Conservation (phyloP, 2,888 invertebrate species). For the Heliconius sara region DNA sequence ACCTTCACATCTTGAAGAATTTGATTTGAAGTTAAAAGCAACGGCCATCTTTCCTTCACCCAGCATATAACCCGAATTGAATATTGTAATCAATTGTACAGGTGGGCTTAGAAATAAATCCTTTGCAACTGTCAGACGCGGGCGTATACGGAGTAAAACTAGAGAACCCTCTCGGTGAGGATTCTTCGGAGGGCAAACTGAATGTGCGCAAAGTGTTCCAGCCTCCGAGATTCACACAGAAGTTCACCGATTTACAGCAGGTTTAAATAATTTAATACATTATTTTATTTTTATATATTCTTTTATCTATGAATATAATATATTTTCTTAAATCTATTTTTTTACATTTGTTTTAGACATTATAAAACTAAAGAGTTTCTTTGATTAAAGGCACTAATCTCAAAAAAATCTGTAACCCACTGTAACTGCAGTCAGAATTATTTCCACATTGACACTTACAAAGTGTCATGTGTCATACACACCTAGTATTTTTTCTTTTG, state of each 20-base stretch:
- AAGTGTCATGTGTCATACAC: not conserved
- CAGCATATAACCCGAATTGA: too few species aligned
- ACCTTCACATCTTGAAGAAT: too few species aligned
- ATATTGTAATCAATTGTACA: slow-evolving; percentile 52
- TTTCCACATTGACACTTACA: not conserved
- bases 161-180: slow-evolving; percentile 90
- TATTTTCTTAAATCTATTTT: too few species aligned
- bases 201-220: slow-evolving; percentile 91
- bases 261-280: slow-evolving; percentile 50
- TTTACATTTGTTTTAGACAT: too few species aligned
- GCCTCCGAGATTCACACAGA: slow-evolving; percentile 91
- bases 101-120: slow-evolving; percentile 89
- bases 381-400: too few species aligned
- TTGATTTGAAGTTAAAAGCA: too few species aligned
- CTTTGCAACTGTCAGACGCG: slow-evolving; percentile 88
- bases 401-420: too few species aligned
- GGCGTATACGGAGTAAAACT: slow-evolving; percentile 91
- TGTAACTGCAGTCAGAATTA: not conserved
- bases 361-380: too few species aligned
- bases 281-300: too few species aligned
- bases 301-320: too few species aligned
- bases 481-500: not conserved
- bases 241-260: slow-evolving; percentile 80
- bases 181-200: slow-evolving; percentile 87
- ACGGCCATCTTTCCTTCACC: not conserved